phyloP scores from a whole-genome alignment of 2,113 vertebrate genomes.

The Aythya baeri region DNA sequence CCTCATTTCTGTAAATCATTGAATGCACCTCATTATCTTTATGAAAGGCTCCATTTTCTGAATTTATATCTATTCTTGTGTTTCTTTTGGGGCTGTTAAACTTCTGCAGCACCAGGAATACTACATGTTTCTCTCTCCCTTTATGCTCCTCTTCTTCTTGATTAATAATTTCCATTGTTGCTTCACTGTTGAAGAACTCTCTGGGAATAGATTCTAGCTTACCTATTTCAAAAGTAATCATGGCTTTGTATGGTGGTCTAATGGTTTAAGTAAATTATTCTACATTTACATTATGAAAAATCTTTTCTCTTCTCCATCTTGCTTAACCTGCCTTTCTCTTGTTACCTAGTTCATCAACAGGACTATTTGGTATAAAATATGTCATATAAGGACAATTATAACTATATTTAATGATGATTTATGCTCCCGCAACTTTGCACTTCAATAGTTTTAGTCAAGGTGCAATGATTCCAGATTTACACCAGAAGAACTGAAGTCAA shows the following conservation, averaged over 20 bases:
- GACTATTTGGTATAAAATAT: background rate
- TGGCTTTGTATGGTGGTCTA: background rate
- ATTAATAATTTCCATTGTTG: slow-evolving; percentile 77
- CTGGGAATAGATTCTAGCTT: slow-evolving; percentile 79
- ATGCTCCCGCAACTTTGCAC: background rate
- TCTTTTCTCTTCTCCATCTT: background rate
- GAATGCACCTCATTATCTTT: slow-evolving; percentile 33
- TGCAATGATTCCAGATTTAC: background rate
- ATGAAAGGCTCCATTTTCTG: background rate
- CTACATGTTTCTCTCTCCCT: slow-evolving; percentile 79
- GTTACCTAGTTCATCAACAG: background rate
- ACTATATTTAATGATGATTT: background rate
- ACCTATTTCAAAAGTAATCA: slow-evolving; percentile 62
- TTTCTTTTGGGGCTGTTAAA: background rate
- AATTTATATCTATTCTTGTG: background rate
- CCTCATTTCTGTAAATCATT: background rate
- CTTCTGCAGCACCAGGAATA: slow-evolving; percentile 79
- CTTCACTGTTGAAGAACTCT: slow-evolving; percentile 80
- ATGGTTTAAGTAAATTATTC: background rate
- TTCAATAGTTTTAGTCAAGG: background rate
- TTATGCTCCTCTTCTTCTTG: slow-evolving; percentile 75
- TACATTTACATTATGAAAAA: background rate
- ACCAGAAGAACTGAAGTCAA: background rate
- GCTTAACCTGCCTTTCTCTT: background rate
- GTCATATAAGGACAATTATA: background rate